Evolutionary conservation across 1,140 invertebrate genomes (phyloP), one percentile per base, ranked within the genome.

Genomic region (Scaptomyza pallida): DNA sequence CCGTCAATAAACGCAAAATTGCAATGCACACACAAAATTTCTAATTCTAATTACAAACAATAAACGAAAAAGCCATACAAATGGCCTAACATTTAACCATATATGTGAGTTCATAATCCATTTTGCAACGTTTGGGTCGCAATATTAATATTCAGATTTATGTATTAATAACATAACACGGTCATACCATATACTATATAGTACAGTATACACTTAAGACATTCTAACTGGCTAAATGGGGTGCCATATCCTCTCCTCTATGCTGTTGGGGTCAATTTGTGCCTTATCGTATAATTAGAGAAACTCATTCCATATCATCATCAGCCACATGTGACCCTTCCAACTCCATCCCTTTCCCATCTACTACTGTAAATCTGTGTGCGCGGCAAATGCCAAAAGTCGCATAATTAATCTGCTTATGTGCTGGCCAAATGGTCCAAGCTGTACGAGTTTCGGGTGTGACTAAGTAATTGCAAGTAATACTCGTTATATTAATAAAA

Each of bases 131-230:
- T 21, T 50, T 30, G 47, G 16, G 57, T 44, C 62, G 52, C n/a
- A 69, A 30, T 85, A 83, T 83, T 83, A 83, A 83, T 83, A 83
- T 83, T 85, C 80, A 79, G 80, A 83, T 83, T 83, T 85, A 83
- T 83, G 80, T 85, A 85, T 85, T 85, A 83, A 83, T 83, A 83
- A 75, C 75, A 83, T 85, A 75, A 70, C 45, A 70, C 44, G 64
- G 26, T 23, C 47, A 30, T 15, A 23, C 21, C 15, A 47, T 47
- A 45, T 13, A 5, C 21, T 37, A 40, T 21, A 12, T 35, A 35
- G 21, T 21, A 21, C 21, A 12, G 6, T 12, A 35, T 12, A 23
- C 5, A 48, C 52, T 50, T 16, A 3, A 21, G 2, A n/a, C 56
- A 16, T 47, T 13, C 43, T 6, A 2, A n/a, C 43, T 9, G 47